phyloP scores from a whole-genome alignment of 2,797 vertebrate species.

The Garrulus glandarius region DNA sequence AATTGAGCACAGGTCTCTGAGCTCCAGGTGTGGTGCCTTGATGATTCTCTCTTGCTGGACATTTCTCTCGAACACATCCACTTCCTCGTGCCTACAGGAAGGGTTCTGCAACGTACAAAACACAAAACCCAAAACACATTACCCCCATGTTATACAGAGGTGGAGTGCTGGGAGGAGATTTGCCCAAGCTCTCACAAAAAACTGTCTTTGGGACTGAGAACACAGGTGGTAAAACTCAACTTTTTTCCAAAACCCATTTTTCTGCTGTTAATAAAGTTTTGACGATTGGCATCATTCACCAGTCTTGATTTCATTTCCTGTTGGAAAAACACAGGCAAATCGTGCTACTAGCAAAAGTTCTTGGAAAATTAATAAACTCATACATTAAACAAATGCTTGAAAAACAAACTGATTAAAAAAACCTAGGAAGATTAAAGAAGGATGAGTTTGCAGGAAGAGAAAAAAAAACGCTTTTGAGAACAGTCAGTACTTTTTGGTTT shows the following conservation, averaged over 20 bases:
- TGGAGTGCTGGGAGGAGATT: neutral
- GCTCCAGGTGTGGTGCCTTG: neutral
- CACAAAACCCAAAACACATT: neutral
- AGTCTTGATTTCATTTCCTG: conserved; percentile 52
- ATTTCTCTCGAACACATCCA: neutral
- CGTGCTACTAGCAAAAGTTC: neutral
- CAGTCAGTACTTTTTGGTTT: neutral
- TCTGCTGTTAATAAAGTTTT: neutral
- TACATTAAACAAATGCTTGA: conserved; percentile 6
- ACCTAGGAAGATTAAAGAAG: neutral
- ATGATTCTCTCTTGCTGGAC: neutral
- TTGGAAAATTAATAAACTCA: conserved; percentile 46
- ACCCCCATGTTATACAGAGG: neutral
- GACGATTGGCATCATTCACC: conserved; percentile 6
- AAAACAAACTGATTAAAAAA: conserved; percentile 14
- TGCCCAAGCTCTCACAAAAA: neutral
- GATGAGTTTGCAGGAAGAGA: neutral
- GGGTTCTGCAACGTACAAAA: neutral
- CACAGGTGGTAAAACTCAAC: conserved; percentile 30
- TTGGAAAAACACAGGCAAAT: conserved; percentile 37
- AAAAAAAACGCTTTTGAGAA: neutral
- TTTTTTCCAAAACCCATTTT: neutral
- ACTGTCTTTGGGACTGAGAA: neutral
- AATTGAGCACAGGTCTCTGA: neutral
- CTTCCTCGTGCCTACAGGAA: neutral